These are phyloP conservation scores for Saccostrea echinata DNA, from an alignment of 1,140 invertebrate genomes.

Conservation along the genomic window DNA sequence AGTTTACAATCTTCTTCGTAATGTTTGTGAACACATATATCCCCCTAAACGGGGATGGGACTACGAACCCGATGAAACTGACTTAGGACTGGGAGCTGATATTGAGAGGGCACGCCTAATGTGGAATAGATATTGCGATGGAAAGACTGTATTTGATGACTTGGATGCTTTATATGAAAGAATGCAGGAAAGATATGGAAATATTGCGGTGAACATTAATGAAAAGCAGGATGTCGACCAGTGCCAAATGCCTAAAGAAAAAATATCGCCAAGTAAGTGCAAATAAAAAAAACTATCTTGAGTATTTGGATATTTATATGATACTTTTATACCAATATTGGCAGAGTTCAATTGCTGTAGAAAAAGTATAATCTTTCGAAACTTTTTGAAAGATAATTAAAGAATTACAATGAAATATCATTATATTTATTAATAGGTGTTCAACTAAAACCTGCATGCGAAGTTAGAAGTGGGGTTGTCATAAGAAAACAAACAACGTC, in stretches of 20 bases:
- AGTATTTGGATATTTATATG: no score
- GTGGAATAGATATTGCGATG: slow-evolving; percentile 2
- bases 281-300: neutral
- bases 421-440: neutral
- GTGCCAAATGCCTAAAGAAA: neutral
- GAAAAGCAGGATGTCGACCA: neutral
- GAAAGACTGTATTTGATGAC: neutral
- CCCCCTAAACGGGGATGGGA: neutral
- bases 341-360: no score
- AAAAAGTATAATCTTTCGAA: no score
- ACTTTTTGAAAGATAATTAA: neutral
- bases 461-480: neutral
- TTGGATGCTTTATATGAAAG: neutral
- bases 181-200: slow-evolving; percentile 1
- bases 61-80: neutral
- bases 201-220: neutral
- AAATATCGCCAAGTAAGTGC: slow-evolving; percentile 14
- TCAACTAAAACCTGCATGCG: neutral
- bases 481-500: neutral
- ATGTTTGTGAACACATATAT: slow-evolving; percentile 5
- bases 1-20: slow-evolving; percentile 17
- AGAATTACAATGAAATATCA: neutral
- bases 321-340: no score
- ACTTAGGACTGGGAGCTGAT: neutral
- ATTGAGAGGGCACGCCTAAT: neutral